Percentiles rank a stretch among this genome's conserved stretches.
Evolutionary conservation across 2,797 vertebrate genomes (phyloP).

Genomic region (Heterohyrax brucei): DNA sequence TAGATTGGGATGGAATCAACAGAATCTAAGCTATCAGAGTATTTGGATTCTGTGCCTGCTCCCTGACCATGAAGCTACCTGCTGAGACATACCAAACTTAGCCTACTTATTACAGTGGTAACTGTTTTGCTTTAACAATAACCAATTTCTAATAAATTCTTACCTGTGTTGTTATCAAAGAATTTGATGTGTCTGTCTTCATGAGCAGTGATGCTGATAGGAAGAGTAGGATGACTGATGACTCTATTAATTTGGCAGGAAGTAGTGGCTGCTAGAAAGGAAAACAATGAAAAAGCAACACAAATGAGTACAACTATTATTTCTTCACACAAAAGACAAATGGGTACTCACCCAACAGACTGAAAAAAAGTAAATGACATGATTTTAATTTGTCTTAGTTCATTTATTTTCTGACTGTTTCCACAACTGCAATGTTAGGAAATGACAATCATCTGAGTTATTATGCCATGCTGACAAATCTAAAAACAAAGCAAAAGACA

Average conservation of each 20-base stretch:
- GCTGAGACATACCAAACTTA: neutral
- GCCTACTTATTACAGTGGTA: neutral
- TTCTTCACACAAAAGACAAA: slow-evolving; percentile 50
- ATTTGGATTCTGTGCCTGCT: slow-evolving; percentile 33
- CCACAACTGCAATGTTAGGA: slow-evolving; percentile 11
- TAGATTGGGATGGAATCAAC: neutral
- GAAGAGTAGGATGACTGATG: slow-evolving; percentile 98
- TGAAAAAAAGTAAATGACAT: slow-evolving; percentile 50
- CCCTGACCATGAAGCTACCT: neutral
- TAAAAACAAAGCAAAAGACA: too few relatives aligned
- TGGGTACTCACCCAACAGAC: neutral
- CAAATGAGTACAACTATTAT: slow-evolving; percentile 47
- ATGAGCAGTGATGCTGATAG: slow-evolving; percentile 98
- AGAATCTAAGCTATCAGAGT: neutral
- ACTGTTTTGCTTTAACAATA: neutral
- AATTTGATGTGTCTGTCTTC: slow-evolving; percentile 99
- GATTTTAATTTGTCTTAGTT: slow-evolving; percentile 50
- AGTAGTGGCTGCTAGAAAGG: slow-evolving; percentile 88
- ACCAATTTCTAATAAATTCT: slow-evolving; percentile 20
- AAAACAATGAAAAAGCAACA: slow-evolving; percentile 72
- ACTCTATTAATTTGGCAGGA: slow-evolving; percentile 98
- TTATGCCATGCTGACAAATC: slow-evolving; percentile 12
- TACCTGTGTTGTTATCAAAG: slow-evolving; percentile 98
- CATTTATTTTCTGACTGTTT: slow-evolving; percentile 47
- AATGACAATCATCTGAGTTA: slow-evolving; percentile 38